Evolutionary conservation across 2,888 invertebrate species (phyloP), one percentile per base, ranked within the genome.

Genomic region (Mylabris sibirica): DNA sequence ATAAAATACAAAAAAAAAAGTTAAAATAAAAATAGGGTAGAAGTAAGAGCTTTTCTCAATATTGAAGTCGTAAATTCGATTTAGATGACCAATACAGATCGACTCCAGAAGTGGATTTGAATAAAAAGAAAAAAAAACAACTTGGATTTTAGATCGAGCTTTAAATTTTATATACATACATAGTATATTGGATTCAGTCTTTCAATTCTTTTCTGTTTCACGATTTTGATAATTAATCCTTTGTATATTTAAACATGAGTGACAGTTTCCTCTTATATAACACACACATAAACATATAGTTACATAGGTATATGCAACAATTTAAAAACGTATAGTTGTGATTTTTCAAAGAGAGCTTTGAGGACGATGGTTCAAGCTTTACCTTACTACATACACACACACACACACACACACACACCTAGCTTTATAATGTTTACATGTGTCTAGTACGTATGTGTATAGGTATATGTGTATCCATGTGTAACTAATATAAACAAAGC

Each of bases 51-150:
- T 78, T 78, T 74, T 64, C 77, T 76, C 81, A 76, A 82, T 80
- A 80, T 79, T 72, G 73, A 69, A 76, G 77, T 77, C 81, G 82
- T 82, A 83, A 83, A 83, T 83, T 83, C 80, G 82, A 83, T 83
- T 83, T 81, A 75, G 82, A 82, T 83, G 83, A 83, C 83, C 83
- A 57, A 57, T 57, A 78, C 79, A 76, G 74, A 75, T 79, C 79
- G 78, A 80, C 5, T 57, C 24, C 14, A 57, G 57, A 57, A 57
- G 57, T 24, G 24, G 57, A 57, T 57, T 57, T 57, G 57, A 57
- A 57, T 57, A 57, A 24, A 57, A 14, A 57, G 0, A 53, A 53
- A 53, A 22, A 53, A 22, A 30, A 8, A n/a, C n/a, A n/a, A n/a
- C n/a, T n/a, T n/a, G n/a, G n/a, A 30, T 8, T 30, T 30, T 30